Percentiles rank a stretch among this genome's conserved stretches.
Evolutionary conservation across 2,888 invertebrate species (phyloP).

Genomic region (Drosophila pseudotalamancana): DNA sequence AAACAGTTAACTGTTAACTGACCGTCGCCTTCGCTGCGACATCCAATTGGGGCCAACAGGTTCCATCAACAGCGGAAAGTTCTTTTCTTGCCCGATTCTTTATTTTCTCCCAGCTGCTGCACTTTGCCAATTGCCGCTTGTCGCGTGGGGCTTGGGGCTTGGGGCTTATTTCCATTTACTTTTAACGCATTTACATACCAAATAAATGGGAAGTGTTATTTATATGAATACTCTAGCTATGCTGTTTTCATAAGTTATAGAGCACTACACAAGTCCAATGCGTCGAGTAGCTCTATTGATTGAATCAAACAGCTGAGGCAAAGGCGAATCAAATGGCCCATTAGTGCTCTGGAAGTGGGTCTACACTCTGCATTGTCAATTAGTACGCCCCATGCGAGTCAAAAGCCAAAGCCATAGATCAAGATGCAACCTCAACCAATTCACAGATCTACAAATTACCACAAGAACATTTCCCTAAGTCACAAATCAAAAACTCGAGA

Average conservation of each 20-base stretch:
- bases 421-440: conserved; percentile 40
- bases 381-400: conserved; percentile 19
- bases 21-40: conserved; percentile 45
- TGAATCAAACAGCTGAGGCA: conserved; percentile 31
- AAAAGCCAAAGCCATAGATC: conserved; percentile 31
- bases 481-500: conserved; percentile 23
- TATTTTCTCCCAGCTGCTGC: conserved; percentile 21
- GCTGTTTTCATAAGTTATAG: conserved; percentile 1
- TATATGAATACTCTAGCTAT: conserved; percentile 9
- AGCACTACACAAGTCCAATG: not conserved
- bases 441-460: conserved; percentile 48
- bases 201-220: conserved; percentile 11
- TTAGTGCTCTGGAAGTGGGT: conserved; percentile 42
- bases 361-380: conserved; percentile 16
- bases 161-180: conserved; percentile 33
- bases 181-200: conserved; percentile 11
- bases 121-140: conserved; percentile 28
- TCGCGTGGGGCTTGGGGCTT: no score
- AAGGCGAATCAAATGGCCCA: conserved; percentile 31
- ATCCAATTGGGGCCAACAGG: conserved; percentile 69
- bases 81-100: conserved; percentile 38
- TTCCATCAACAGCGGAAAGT: conserved; percentile 51
- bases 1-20: conserved; percentile 76
- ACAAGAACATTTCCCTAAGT: conserved; percentile 19
- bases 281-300: conserved; percentile 14